Evolutionary conservation across 2,888 invertebrate genomes (phyloP).

Genomic region (Tuta absoluta): DNA sequence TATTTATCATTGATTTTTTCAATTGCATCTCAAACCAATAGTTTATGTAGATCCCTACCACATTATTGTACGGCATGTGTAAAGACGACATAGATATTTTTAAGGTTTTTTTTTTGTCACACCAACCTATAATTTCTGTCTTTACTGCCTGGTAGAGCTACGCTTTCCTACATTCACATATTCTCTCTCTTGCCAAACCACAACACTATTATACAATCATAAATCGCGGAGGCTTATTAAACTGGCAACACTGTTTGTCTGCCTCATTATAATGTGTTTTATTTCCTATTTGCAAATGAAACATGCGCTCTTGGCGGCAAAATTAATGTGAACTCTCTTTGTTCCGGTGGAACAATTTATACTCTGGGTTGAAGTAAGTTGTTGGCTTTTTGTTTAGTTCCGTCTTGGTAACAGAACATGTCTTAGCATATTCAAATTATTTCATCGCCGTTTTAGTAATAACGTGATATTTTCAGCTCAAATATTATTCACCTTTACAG

Average conservation of each 20-base stretch:
- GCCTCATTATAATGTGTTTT: slow-evolving; percentile 44
- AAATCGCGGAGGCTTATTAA: slow-evolving; percentile 48
- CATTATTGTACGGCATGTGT: no score
- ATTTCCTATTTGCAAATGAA: slow-evolving; percentile 36
- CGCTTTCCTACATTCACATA: slow-evolving; percentile 21
- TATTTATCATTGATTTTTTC: no score
- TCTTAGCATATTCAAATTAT: neutral
- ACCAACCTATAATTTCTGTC: no score
- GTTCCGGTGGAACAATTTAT: slow-evolving; percentile 1
- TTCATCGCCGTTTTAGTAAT: no score
- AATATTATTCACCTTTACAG: no score
- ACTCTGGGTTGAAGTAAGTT: neutral
- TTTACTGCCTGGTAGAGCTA: no score
- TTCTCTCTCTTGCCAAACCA: slow-evolving; percentile 26
- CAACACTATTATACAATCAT: slow-evolving; percentile 41
- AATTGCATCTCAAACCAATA: no score
- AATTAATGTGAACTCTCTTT: slow-evolving; percentile 12
- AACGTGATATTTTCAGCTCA: no score
- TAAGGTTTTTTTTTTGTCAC: no score
- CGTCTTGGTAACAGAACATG: neutral
- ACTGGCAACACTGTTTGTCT: slow-evolving; percentile 42
- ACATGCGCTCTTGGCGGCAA: slow-evolving; percentile 20
- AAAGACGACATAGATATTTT: no score
- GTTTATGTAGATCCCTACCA: no score
- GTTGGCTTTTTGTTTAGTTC: neutral